These are phyloP conservation scores for Clistopyga incitator DNA, from an alignment of 2,888 invertebrate species.

Conservation along the genomic window DNA sequence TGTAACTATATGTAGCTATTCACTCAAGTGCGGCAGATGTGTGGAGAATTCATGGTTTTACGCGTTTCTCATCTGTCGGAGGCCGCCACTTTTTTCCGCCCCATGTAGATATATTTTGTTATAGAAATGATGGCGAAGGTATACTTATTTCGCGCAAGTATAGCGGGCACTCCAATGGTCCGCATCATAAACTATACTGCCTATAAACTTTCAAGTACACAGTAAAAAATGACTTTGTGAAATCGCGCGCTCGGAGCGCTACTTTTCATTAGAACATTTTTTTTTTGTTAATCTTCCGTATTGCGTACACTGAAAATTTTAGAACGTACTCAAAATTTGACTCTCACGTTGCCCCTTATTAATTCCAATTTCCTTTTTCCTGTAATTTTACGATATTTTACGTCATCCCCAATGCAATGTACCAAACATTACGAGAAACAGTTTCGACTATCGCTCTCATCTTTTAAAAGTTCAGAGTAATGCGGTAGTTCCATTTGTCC, in stretches of 20 bases:
- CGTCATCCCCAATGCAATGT: not conserved
- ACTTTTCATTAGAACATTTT: not conserved
- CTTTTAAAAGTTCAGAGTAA: no score
- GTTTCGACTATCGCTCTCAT: no score
- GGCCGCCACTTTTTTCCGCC: conserved; percentile 33
- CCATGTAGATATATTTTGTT: conserved; percentile 35
- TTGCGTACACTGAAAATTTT: not conserved
- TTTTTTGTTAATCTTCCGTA: not conserved
- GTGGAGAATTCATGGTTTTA: conserved; percentile 43
- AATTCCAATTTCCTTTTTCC: not conserved
- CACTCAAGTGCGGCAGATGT: not conserved
- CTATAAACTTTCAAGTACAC: not conserved
- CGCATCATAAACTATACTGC: conserved; percentile 9
- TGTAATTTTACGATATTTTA: not conserved
- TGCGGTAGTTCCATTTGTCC: no score
- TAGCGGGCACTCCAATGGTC: not conserved
- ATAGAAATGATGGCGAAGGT: conserved; percentile 14
- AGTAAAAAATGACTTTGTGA: not conserved
- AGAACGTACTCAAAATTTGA: not conserved
- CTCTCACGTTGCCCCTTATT: not conserved
- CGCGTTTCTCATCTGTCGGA: conserved; percentile 36
- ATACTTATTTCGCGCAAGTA: conserved; percentile 5
- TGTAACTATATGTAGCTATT: conserved; percentile 21
- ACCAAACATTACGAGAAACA: no score
- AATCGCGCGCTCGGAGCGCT: not conserved